phyloP scores from a whole-genome alignment of 2,888 invertebrate genomes.

The Dendrolimus pini region DNA sequence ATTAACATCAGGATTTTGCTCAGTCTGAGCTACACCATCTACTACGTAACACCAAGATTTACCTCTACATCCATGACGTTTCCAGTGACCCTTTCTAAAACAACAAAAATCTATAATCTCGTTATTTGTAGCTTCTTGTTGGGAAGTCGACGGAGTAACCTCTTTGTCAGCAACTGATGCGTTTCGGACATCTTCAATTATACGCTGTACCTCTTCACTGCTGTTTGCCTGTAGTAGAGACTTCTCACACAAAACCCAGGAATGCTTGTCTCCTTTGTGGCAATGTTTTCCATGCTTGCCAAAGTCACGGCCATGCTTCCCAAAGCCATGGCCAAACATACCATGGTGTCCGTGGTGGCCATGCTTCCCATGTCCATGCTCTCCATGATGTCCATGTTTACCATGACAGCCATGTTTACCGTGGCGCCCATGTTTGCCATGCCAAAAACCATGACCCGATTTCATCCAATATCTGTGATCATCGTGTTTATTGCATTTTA shows the following conservation, averaged over 20 bases:
- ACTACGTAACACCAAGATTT: not conserved
- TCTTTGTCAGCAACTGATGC: constrained; percentile 12
- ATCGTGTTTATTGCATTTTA: constrained; percentile 7
- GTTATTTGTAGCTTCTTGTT: constrained; percentile 6
- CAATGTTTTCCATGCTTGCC: constrained; percentile 10
- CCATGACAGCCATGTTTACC: constrained; percentile 6
- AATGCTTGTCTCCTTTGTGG: constrained; percentile 15
- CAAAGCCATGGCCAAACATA: constrained; percentile 17
- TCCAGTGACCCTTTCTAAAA: not conserved
- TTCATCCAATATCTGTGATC: constrained; percentile 7
- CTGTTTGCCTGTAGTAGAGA: constrained; percentile 13
- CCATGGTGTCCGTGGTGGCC: constrained; percentile 12
- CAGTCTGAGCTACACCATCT: constrained; percentile 15
- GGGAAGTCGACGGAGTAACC: constrained; percentile 4
- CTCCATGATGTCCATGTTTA: not conserved
- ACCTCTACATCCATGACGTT: not conserved
- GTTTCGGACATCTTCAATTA: constrained; percentile 9
- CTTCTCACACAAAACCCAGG: constrained; percentile 13
- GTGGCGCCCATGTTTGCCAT: constrained; percentile 10
- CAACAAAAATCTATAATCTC: constrained; percentile 5
- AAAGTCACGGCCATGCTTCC: constrained; percentile 16
- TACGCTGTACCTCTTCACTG: constrained; percentile 10
- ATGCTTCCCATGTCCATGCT: constrained; percentile 9
- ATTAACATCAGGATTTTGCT: constrained; percentile 2
- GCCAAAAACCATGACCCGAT: constrained; percentile 1